Percentiles rank a stretch among this genome's conserved stretches.
Conservation (phyloP, 1,140 invertebrate species). For the Gonioctena quinquepunctata region DNA sequence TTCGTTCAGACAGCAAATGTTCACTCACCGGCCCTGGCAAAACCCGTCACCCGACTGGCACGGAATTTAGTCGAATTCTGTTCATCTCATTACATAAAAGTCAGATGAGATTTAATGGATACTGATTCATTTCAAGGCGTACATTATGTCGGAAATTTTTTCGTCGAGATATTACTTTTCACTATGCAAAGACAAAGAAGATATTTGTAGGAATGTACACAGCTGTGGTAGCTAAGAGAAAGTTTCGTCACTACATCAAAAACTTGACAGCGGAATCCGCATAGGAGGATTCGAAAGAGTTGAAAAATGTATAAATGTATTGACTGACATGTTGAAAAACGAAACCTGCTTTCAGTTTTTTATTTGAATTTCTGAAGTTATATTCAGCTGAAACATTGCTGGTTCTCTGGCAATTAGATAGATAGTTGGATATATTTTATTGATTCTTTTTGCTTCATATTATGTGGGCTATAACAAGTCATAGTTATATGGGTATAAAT, state of each 20-base stretch:
- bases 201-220: not conserved
- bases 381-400: no score
- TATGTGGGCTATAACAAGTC: no score
- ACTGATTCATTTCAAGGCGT: constrained; percentile 9
- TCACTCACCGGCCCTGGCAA: no score
- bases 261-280: not conserved
- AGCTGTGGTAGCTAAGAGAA: not conserved
- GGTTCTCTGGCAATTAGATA: no score
- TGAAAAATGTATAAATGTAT: no score
- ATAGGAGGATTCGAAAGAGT: not conserved
- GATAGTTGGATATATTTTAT: no score
- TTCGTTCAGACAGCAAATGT: no score
- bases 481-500: no score
- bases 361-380: no score
- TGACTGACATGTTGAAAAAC: no score
- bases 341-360: no score
- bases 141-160: not conserved
- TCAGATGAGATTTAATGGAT: not conserved
- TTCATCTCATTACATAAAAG: constrained; percentile 14
- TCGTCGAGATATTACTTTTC: not conserved
- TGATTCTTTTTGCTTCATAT: no score
- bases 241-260: not conserved
- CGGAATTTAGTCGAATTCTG: constrained; percentile 5
- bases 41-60: not conserved
- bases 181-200: not conserved